Conservation (phyloP, 2,113 vertebrate genomes). For the Neolamprologus sp. region DNA sequence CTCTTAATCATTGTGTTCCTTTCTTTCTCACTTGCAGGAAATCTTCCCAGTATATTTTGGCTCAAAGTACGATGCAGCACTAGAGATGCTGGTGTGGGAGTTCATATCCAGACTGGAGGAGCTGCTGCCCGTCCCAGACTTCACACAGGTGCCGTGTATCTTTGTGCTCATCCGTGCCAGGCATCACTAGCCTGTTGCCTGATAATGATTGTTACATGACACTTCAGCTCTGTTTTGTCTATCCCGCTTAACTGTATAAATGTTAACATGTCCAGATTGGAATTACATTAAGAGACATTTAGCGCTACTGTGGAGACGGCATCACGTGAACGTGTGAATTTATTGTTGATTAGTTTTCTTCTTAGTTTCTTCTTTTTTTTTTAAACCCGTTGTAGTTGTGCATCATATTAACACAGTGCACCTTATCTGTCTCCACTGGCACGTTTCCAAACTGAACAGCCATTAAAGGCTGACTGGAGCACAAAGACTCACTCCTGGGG, state of each 20-base stretch:
- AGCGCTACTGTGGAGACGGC: neutral
- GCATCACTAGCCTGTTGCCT: neutral
- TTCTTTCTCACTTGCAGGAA: slow-evolving; percentile 52
- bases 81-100: slow-evolving; percentile 79
- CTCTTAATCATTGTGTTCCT: neutral
- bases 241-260: neutral
- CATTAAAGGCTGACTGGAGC: neutral
- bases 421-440: neutral
- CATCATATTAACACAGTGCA: neutral
- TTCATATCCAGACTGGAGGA: slow-evolving; percentile 76
- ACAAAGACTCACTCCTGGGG: neutral
- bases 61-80: slow-evolving; percentile 64
- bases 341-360: neutral
- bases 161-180: neutral
- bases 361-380: neutral
- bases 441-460: neutral
- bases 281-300: neutral
- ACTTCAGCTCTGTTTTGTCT: neutral
- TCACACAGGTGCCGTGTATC: slow-evolving; percentile 57
- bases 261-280: neutral
- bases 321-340: neutral
- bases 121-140: slow-evolving; percentile 67
- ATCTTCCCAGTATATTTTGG: slow-evolving; percentile 76
- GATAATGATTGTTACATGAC: neutral
- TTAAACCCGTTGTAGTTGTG: neutral